These are phyloP conservation scores for Drosophila neonasuta DNA, from an alignment of 2,888 invertebrate species.

Conservation along the genomic window DNA sequence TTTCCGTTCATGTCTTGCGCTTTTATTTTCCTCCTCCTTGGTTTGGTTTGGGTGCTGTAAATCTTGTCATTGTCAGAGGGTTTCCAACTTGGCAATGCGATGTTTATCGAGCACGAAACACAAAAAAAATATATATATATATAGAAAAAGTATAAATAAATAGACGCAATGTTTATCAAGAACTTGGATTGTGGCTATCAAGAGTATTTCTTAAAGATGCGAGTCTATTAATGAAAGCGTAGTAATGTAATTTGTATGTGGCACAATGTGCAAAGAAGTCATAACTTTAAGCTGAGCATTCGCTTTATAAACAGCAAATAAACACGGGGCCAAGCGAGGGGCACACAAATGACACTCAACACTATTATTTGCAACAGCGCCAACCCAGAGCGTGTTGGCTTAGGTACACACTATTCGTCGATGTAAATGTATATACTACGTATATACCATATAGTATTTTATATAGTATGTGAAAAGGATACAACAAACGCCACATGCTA, in stretches of 20 bases:
- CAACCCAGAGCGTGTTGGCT: conserved; percentile 69
- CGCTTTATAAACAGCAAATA: conserved; percentile 61
- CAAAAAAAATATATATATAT: conserved; percentile 16
- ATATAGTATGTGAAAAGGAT: conserved; percentile 41
- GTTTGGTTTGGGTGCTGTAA: conserved; percentile 58
- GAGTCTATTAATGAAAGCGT: too few relatives aligned
- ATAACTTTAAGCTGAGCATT: too few relatives aligned
- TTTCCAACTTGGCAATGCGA: conserved; percentile 46
- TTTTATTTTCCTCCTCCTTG: conserved; percentile 13
- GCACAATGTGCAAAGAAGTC: too few relatives aligned
- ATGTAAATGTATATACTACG: background rate
- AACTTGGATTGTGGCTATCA: conserved; percentile 24
- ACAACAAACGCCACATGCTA: conserved; percentile 47
- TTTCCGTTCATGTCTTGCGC: background rate
- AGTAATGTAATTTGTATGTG: too few relatives aligned
- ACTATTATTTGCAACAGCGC: conserved; percentile 44
- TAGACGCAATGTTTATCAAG: conserved; percentile 31
- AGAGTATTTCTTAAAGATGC: conserved; percentile 23
- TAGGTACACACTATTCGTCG: conserved; percentile 42
- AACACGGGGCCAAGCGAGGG: conserved; percentile 28
- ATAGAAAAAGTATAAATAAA: conserved; percentile 49
- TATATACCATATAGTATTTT: background rate
- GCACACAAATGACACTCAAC: conserved; percentile 37
- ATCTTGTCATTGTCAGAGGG: conserved; percentile 64
- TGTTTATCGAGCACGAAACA: conserved; percentile 59